These are phyloP conservation scores for Dinoponera quadriceps DNA, from an alignment of 1,140 invertebrate species.

Conservation along the genomic window DNA sequence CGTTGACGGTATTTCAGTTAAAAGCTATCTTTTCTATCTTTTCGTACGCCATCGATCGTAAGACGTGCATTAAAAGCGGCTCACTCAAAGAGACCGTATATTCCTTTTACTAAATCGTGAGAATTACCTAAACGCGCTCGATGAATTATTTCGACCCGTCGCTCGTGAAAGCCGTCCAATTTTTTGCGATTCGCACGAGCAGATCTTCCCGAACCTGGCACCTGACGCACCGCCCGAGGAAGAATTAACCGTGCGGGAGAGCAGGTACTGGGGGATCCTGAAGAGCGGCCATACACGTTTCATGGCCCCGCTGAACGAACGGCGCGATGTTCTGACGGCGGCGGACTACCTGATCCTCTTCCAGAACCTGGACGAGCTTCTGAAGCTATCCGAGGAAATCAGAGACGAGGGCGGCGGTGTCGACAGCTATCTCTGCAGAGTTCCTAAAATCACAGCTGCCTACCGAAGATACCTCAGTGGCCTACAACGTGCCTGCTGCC, in stretches of 20 bases:
- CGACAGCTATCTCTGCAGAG: slow-evolving; percentile 91
- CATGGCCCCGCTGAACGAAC: slow-evolving; percentile 89
- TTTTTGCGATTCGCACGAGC: slow-evolving; percentile 57
- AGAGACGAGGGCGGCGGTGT: slow-evolving; percentile 91
- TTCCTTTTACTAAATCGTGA: neutral
- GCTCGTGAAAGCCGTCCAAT: slow-evolving; percentile 5
- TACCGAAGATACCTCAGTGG: slow-evolving; percentile 93
- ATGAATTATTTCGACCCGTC: neutral
- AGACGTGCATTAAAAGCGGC: neutral
- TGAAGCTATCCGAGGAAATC: slow-evolving; percentile 92
- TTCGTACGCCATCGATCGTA: neutral
- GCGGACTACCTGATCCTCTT: slow-evolving; percentile 92
- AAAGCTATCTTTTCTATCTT: slow-evolving; percentile 8
- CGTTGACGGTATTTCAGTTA: neutral
- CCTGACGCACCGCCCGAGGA: slow-evolving; percentile 86
- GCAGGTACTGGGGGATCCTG: slow-evolving; percentile 90
- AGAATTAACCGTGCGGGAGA: slow-evolving; percentile 88
- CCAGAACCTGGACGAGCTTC: slow-evolving; percentile 93
- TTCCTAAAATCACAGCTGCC: slow-evolving; percentile 89
- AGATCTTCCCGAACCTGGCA: slow-evolving; percentile 84
- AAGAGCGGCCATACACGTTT: slow-evolving; percentile 92
- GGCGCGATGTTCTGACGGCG: slow-evolving; percentile 90
- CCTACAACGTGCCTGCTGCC: slow-evolving; percentile 92
- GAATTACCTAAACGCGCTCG: neutral
- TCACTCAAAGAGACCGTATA: neutral